Conservation (phyloP, 2,113 vertebrate species). For the Myxocyprinus asiaticus region DNA sequence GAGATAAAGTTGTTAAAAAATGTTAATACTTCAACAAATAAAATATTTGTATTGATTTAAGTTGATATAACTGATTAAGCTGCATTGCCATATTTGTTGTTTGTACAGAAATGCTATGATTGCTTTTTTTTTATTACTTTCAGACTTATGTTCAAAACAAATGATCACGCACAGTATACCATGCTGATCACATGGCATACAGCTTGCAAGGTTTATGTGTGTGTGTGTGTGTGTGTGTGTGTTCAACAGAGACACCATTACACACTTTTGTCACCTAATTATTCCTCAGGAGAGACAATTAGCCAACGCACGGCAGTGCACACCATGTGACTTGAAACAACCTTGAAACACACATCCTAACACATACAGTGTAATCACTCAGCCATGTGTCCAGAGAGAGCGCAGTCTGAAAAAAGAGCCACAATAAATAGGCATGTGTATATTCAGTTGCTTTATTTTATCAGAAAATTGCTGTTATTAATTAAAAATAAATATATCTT, state of each 20-base stretch:
- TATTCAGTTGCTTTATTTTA: conserved; percentile 71
- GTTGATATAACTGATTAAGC: too few species aligned
- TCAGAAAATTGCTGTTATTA: conserved; percentile 61
- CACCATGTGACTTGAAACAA: conserved; percentile 53
- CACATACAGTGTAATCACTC: conserved; percentile 58
- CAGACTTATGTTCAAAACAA: conserved; percentile 58
- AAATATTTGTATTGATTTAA: too few species aligned
- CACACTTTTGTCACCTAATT: conserved; percentile 72
- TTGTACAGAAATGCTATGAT: conserved; percentile 60
- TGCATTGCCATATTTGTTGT: conserved; percentile 24
- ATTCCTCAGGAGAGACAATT: conserved; percentile 75
- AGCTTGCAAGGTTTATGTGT: conserved; percentile 40
- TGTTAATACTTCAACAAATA: too few species aligned
- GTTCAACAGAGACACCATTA: conserved; percentile 59
- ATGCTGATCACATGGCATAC: conserved; percentile 59
- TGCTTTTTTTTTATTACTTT: conserved; percentile 46
- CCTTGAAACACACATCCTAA: conserved; percentile 19
- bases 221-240: conserved; percentile 30
- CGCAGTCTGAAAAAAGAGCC: conserved; percentile 57
- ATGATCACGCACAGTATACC: conserved; percentile 57
- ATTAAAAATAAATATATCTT: conserved; percentile 53
- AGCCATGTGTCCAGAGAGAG: conserved; percentile 59
- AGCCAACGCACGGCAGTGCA: conserved; percentile 61
- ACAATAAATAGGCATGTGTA: conserved; percentile 49
- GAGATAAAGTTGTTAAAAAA: too few species aligned